Evolutionary conservation across 1,140 invertebrate species (phyloP).

Genomic region (Harpegnathos saltator): DNA sequence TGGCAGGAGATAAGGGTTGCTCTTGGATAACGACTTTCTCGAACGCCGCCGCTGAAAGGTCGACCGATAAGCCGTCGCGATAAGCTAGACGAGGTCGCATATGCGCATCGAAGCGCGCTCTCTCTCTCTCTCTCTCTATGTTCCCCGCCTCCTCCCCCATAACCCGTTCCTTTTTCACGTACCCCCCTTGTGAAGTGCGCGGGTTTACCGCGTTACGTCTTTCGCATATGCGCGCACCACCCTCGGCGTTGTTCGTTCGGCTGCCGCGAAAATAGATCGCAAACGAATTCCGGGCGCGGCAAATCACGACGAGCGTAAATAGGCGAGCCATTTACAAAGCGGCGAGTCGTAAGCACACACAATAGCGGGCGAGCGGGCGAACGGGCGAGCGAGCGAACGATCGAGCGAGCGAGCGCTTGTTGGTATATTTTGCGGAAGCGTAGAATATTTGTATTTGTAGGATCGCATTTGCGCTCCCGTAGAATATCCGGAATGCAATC

Average conservation of each 20-base stretch:
- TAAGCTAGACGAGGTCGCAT: conserved; percentile 36
- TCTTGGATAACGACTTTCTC: conserved; percentile 50
- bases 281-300: conserved; percentile 46
- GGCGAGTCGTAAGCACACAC: conserved; percentile 35
- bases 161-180: too few relatives aligned
- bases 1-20: conserved; percentile 39
- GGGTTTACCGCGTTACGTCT: conserved; percentile 32
- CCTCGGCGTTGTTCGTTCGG: too few relatives aligned
- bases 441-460: conserved; percentile 52
- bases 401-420: conserved; percentile 25
- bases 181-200: background rate
- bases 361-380: background rate
- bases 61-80: conserved; percentile 31
- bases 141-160: too few relatives aligned
- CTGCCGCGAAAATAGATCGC: conserved; percentile 35
- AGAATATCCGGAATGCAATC: conserved; percentile 40
- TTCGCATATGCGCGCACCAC: background rate
- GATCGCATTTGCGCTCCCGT: conserved; percentile 26
- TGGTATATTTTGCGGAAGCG: conserved; percentile 53
- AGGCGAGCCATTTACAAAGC: conserved; percentile 51
- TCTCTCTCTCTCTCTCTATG: background rate
- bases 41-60: conserved; percentile 37
- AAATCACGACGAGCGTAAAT: conserved; percentile 56
- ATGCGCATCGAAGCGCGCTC: background rate
- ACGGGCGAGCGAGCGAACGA: background rate